Evolutionary conservation across 2,113 vertebrate species (phyloP).

Genomic region (Melierax canorus): DNA sequence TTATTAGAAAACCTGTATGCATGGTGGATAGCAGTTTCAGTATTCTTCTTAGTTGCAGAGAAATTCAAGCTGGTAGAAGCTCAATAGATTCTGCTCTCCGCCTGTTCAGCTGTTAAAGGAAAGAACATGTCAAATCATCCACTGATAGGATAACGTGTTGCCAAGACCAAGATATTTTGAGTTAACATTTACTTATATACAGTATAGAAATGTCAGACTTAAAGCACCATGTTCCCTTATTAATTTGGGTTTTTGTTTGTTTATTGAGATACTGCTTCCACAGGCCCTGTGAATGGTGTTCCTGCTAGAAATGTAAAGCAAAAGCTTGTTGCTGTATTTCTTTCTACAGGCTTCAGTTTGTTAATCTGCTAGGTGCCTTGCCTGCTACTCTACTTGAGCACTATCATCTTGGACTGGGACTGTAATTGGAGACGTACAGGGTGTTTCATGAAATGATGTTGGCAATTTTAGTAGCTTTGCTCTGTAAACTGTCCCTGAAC

Average conservation of each 20-base stretch:
- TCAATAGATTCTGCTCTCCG: not conserved
- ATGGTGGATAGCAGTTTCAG: not conserved
- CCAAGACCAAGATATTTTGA: not conserved
- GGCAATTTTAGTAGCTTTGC: not conserved
- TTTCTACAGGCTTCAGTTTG: not conserved
- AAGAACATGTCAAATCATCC: slow-evolving; percentile 7
- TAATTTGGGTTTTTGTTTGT: not conserved
- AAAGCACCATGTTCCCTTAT: not conserved
- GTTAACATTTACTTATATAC: not conserved
- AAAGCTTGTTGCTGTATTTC: not conserved
- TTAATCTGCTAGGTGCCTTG: not conserved
- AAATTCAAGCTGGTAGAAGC: not conserved
- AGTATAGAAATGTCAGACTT: not conserved
- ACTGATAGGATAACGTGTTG: not conserved
- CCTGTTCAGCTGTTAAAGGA: not conserved
- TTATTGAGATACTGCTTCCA: not conserved
- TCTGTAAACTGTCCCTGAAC: not conserved
- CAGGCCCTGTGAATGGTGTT: not conserved
- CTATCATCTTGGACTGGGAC: not conserved
- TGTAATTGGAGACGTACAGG: not conserved
- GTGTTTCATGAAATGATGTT: not conserved
- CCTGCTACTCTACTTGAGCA: not conserved
- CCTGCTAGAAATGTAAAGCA: not conserved
- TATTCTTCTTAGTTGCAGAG: not conserved
- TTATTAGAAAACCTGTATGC: not conserved